Percentiles rank a stretch among this genome's conserved stretches.
Evolutionary conservation across 2,113 vertebrate genomes (phyloP).

Genomic region (Monopterus albus): DNA sequence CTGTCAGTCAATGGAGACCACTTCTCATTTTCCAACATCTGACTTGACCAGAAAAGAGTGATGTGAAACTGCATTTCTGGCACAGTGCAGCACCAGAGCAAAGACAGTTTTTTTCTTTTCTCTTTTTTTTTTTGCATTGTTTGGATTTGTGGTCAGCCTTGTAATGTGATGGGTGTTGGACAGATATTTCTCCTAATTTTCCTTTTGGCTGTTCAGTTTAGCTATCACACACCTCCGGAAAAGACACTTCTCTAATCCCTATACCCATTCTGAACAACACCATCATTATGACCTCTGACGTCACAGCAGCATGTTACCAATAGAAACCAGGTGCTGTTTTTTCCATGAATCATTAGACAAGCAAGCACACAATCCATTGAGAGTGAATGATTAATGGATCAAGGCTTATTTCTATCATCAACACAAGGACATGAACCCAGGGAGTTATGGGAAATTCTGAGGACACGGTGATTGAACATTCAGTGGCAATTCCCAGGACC

Average conservation of each 20-base stretch:
- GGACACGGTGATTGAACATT: conserved; percentile 11
- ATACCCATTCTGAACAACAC: background rate
- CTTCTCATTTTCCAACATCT: conserved; percentile 43
- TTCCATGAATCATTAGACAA: conserved; percentile 25
- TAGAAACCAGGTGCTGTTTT: conserved; percentile 27
- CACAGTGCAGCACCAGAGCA: background rate
- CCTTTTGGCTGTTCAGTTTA: background rate
- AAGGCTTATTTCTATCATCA: background rate
- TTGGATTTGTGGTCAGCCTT: background rate
- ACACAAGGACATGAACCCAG: conserved; percentile 17
- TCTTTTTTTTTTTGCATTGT: background rate
- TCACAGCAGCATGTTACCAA: conserved; percentile 16
- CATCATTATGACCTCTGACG: conserved; percentile 3
- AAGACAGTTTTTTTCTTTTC: background rate
- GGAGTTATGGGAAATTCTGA: conserved; percentile 3
- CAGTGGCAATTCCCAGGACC: conserved; percentile 5
- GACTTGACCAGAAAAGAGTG: conserved; percentile 24
- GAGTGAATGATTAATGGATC: conserved; percentile 22
- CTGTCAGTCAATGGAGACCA: conserved; percentile 4
- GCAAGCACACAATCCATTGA: conserved; percentile 13
- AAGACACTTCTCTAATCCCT: background rate
- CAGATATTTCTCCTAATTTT: too few species aligned
- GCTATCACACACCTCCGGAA: background rate
- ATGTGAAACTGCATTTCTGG: conserved; percentile 34
- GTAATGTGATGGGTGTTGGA: too few species aligned